These are phyloP conservation scores for Drosophila paulistorum DNA, from an alignment of 1,140 invertebrate genomes.

Conservation along the genomic window DNA sequence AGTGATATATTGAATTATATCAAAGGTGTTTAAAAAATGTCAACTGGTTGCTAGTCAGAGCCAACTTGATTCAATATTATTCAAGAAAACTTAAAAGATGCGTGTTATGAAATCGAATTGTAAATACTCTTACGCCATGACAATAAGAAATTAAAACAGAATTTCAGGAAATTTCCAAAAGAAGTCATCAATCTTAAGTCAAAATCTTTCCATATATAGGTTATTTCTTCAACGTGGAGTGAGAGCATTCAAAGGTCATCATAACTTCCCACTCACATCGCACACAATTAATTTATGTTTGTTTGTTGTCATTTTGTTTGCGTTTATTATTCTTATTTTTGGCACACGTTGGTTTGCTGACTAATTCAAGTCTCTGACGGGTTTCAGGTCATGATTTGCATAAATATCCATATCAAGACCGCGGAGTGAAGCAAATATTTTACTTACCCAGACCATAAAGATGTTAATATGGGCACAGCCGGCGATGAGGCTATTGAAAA, in stretches of 20 bases:
- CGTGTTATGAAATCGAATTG: neutral
- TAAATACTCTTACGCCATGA: neutral
- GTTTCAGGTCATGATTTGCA: slow-evolving; percentile 37
- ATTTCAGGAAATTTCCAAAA: too few species aligned
- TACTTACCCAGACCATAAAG: slow-evolving; percentile 30
- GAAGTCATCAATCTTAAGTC: too few species aligned
- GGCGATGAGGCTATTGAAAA: neutral
- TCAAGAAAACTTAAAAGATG: neutral
- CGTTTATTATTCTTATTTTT: slow-evolving; percentile 43
- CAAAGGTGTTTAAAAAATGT: slow-evolving; percentile 8
- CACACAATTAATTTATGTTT: slow-evolving; percentile 64
- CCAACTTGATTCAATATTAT: slow-evolving; percentile 22
- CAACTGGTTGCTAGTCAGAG: slow-evolving; percentile 1
- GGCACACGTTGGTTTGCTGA: slow-evolving; percentile 53
- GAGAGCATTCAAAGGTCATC: slow-evolving; percentile 9
- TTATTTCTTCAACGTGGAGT: slow-evolving; percentile 10
- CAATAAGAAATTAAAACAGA: too few species aligned
- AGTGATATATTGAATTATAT: neutral
- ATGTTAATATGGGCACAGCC: neutral
- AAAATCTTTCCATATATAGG: too few species aligned
- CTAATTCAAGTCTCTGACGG: slow-evolving; percentile 40
- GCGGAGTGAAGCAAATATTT: slow-evolving; percentile 1
- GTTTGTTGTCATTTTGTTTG: slow-evolving; percentile 29
- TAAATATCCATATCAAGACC: slow-evolving; percentile 10
- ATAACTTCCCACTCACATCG: slow-evolving; percentile 16